Conservation (phyloP, 1,140 invertebrate species). For the Rhopalosiphum maidis region DNA sequence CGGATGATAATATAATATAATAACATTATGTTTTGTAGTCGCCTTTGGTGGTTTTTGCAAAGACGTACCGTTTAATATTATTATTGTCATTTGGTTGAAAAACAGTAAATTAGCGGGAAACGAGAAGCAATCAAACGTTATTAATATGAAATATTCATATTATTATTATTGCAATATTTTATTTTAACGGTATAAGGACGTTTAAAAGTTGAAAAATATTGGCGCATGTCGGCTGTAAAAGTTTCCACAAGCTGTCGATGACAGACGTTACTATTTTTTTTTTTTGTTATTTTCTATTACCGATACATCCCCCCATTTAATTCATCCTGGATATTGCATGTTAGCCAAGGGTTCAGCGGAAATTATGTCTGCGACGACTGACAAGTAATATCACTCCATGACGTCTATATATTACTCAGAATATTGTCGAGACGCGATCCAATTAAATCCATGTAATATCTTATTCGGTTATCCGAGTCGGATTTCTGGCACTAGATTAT, state of each 20-base stretch:
- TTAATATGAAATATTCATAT: background rate
- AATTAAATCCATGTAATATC: background rate
- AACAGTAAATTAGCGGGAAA: background rate
- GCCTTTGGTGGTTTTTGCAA: background rate
- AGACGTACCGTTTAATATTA: no score
- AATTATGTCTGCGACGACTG: background rate
- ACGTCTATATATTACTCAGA: background rate
- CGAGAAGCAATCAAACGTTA: background rate
- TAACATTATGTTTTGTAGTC: background rate
- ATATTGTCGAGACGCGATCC: background rate
- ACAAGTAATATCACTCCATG: background rate
- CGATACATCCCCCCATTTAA: background rate
- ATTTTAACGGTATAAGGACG: background rate
- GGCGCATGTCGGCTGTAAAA: background rate
- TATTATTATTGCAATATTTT: background rate
- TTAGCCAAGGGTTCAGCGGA: background rate
- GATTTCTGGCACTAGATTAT: background rate
- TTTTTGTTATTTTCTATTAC: background rate
- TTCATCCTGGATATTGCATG: background rate
- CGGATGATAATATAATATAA: no score
- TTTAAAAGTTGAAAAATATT: background rate
- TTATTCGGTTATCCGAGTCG: background rate
- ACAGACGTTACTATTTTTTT: background rate
- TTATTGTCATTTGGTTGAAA: background rate
- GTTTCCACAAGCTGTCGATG: background rate